Base-by-base conservation (phyloP, 2,797 vertebrate genomes). In the Hipposideros larvatus region DNA sequence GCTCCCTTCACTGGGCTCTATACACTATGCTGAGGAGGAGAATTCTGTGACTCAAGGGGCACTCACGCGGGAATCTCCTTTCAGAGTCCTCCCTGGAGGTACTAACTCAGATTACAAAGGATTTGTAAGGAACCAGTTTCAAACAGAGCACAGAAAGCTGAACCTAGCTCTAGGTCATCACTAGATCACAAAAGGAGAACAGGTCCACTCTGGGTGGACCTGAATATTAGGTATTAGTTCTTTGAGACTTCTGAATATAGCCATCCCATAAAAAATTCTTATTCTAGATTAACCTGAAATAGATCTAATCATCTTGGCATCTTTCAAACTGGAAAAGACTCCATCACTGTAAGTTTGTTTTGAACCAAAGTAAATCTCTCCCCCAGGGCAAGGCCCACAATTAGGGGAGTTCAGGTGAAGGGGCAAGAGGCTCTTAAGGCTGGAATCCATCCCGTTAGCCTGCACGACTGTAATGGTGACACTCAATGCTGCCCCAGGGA, bases 221-320 rank as follows among this genome's bases (percentile, higher is more conserved):
- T 80, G n/a, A 34, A 90, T 21, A 80, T 61, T 28, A 85, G 15
- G 16, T 31, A 48, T 51, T 90, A 41, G 7, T 43, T 94, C 57
- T 87, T 66, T 70, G 43, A 95, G 28, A 5, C 55, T 48, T 88
- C 19, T 61, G 53, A 68, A 31, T 43, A 73, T 73, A 77, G 51
- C 18, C 53, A 55, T 55, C 77, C 82, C 91, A 87, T 61, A 85
- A 61, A 78, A 41, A 92, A 70, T 71, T 82, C 6, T 63, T 92
- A 85, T 87, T 92, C 41, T 80, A 84, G 59, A 83, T 71, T 63
- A 90, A 85, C 59, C 66, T 53, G 59, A 93, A 87, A 83, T 37
- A 78, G 41, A 92, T n/a, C 21, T 91, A n/a, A 51, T 80, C 48
- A 95, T 51, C 15, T 57, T 43, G 15, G 28, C 24, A 79, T 70